Percentiles rank a stretch among this genome's conserved stretches.
These are phyloP conservation scores for Himantopus leucocephalus DNA, from an alignment of 2,113 vertebrate genomes.

Conservation along the genomic window DNA sequence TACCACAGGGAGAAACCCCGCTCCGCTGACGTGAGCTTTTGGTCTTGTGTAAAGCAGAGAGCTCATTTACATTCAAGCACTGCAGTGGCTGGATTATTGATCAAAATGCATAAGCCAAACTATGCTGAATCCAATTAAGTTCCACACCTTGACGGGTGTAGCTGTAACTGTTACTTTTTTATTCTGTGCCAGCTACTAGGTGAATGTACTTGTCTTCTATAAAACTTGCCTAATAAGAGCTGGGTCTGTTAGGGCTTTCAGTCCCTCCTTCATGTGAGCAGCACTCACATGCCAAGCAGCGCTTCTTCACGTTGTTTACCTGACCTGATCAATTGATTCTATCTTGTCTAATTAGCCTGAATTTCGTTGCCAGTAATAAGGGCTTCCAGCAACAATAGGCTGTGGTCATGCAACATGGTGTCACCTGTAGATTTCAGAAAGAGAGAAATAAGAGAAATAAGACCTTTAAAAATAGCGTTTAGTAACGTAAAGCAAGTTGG, in stretches of 20 bases:
- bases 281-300: slow-evolving; percentile 68
- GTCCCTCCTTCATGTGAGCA: slow-evolving; percentile 55
- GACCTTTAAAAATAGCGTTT: neutral
- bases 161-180: neutral
- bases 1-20: neutral
- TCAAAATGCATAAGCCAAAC: neutral
- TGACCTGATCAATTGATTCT: neutral
- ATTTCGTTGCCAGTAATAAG: neutral
- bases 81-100: neutral
- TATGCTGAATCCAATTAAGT: neutral
- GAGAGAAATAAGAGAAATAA: neutral
- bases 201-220: neutral
- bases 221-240: neutral
- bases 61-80: neutral
- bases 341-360: slow-evolving; percentile 16
- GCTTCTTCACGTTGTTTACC: slow-evolving; percentile 62
- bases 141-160: neutral
- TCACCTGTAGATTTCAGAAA: neutral
- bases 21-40: rapidly evolving
- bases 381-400: neutral
- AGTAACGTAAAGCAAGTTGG: neutral
- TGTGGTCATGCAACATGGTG: neutral
- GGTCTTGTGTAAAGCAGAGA: neutral
- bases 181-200: neutral
- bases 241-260: neutral